phyloP scores from a whole-genome alignment of 2,113 vertebrate species.

The Brachyhypopomus gauderio region DNA sequence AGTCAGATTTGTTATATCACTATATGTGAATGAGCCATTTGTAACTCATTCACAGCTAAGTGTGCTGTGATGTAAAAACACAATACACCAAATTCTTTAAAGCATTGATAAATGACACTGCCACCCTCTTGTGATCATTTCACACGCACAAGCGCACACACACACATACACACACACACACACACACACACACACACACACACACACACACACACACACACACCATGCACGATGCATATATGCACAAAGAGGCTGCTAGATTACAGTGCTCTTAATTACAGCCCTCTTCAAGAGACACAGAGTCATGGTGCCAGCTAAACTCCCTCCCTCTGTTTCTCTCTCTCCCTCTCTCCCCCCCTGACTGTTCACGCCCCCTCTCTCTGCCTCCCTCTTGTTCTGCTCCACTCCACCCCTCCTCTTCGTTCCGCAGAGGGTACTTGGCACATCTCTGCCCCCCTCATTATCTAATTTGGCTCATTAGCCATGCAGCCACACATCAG shows the following conservation, averaged over 20 bases:
- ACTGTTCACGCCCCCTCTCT: conserved; percentile 31
- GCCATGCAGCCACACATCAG: conserved; percentile 49
- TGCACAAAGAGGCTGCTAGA: conserved; percentile 46
- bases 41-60: conserved; percentile 22
- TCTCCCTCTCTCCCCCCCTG: conserved; percentile 24
- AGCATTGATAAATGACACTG: conserved; percentile 16
- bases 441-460: conserved; percentile 46
- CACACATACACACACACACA: conserved; percentile 34
- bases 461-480: conserved; percentile 60
- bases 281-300: conserved; percentile 43
- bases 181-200: neutral
- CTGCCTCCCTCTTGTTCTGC: conserved; percentile 25
- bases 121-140: conserved; percentile 1
- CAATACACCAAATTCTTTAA: neutral
- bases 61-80: neutral
- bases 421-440: conserved; percentile 34
- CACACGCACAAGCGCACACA: conserved; percentile 33
- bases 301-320: conserved; percentile 40
- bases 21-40: conserved; percentile 11
- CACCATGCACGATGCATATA: conserved; percentile 7
- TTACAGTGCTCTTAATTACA: conserved; percentile 56
- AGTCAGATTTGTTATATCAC: conserved; percentile 27
- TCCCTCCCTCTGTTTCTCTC: conserved; percentile 16
- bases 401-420: conserved; percentile 30
- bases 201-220: conserved; percentile 9